A percentile compares a stretch with the other conserved stretches of the same genome.
Evolutionary conservation across 2,888 invertebrate genomes (phyloP).

Genomic region (Lithophane leautieri): DNA sequence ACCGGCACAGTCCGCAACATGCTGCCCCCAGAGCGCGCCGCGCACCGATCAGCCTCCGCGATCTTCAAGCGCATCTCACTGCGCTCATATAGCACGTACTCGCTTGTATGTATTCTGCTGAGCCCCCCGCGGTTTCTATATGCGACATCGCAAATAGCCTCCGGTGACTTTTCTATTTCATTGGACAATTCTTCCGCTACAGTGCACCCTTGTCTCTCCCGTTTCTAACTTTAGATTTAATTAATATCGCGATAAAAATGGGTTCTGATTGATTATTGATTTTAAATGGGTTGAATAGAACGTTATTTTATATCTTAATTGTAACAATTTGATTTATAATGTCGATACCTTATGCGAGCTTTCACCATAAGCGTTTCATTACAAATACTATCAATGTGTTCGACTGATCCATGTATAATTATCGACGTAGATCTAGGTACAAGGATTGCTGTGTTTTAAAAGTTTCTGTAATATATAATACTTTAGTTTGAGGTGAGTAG

Average conservation of each 20-base stretch:
- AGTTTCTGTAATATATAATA: constrained; percentile 17
- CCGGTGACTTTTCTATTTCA: constrained; percentile 19
- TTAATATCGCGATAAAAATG: neutral
- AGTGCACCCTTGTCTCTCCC: constrained; percentile 17
- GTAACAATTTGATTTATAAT: neutral
- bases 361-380: neutral
- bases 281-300: constrained; percentile 9
- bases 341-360: constrained; percentile 7
- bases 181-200: constrained; percentile 1
- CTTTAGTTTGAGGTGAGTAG: constrained; percentile 43
- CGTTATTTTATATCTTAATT: neutral
- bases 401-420: neutral
- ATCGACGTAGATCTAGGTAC: neutral
- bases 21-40: constrained; percentile 87
- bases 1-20: constrained; percentile 82
- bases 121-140: constrained; percentile 10
- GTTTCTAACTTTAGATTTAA: constrained; percentile 27
- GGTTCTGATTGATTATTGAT: constrained; percentile 19
- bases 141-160: constrained; percentile 21
- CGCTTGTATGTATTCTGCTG: constrained; percentile 85
- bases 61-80: constrained; percentile 86
- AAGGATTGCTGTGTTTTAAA: constrained; percentile 30
- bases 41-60: constrained; percentile 85
- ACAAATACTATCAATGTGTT: constrained; percentile 19
- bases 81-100: constrained; percentile 86